These are phyloP conservation scores for Machimus atricapillus DNA, from an alignment of 2,888 invertebrate genomes.

Conservation along the genomic window DNA sequence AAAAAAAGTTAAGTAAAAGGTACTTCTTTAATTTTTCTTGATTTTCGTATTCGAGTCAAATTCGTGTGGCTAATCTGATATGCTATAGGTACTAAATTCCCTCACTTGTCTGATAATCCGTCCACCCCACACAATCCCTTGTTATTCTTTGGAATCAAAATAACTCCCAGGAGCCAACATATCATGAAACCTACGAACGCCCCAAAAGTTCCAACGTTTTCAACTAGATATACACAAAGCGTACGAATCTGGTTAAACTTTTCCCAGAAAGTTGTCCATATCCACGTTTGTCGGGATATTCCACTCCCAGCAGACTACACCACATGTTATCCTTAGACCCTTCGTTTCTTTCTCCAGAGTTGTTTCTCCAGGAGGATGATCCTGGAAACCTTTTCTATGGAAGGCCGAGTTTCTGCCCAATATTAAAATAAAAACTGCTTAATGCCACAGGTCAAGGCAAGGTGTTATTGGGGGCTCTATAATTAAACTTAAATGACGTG, in stretches of 20 bases:
- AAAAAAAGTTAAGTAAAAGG: not conserved
- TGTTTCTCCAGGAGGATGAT: not conserved
- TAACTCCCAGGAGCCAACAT: constrained; percentile 24
- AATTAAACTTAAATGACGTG: not conserved
- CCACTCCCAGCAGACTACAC: not conserved
- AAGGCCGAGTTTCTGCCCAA: not conserved
- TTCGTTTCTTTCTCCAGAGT: constrained; percentile 6
- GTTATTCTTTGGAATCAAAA: constrained; percentile 29
- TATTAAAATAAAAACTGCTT: not conserved
- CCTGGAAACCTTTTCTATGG: not conserved
- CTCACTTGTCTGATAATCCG: constrained; percentile 17
- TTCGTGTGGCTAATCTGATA: constrained; percentile 9
- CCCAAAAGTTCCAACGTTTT: not conserved
- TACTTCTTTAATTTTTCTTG: not conserved
- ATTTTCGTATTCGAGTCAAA: constrained; percentile 11
- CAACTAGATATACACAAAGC: constrained; percentile 21
- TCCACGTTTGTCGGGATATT: constrained; percentile 14
- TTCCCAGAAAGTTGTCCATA: constrained; percentile 23
- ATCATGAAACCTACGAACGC: constrained; percentile 9
- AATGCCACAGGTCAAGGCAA: not conserved
- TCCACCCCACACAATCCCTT: constrained; percentile 17
- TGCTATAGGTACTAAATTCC: not conserved
- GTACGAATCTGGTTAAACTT: constrained; percentile 17
- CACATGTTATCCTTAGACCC: constrained; percentile 23
- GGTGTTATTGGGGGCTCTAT: not conserved